A percentile compares a stretch with the other conserved stretches of the same genome.
These are phyloP conservation scores for Pterocles gutturalis DNA, from an alignment of 2,113 vertebrate genomes.

Conservation along the genomic window DNA sequence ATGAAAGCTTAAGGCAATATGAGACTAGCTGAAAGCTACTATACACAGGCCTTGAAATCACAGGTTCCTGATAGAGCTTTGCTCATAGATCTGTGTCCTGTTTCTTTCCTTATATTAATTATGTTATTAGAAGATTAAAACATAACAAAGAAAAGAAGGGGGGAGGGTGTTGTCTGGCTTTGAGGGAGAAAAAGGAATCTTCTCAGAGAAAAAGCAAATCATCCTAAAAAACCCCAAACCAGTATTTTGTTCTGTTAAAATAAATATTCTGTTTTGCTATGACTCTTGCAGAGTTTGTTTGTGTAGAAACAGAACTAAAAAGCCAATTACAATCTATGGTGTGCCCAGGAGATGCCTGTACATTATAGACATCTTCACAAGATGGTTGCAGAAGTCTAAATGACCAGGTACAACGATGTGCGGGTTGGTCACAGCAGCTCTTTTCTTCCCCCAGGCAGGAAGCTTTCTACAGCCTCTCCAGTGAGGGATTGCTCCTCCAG, in stretches of 20 bases:
- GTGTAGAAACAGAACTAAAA: neutral
- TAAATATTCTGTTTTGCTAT: neutral
- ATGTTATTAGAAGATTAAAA: neutral
- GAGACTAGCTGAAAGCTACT: neutral
- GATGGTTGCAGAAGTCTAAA: neutral
- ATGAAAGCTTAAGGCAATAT: neutral
- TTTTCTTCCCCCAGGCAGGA: neutral
- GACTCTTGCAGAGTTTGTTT: neutral
- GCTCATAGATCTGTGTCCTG: neutral
- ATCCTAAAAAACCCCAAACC: accelerated
- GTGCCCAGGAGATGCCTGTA: neutral
- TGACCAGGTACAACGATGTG: neutral
- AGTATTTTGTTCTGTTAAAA: neutral
- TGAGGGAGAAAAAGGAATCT: accelerated
- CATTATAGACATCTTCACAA: accelerated
- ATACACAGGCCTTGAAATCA: neutral
- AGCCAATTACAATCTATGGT: neutral
- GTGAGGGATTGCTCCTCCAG: accelerated
- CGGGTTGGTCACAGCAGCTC: accelerated
- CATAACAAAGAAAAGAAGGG: neutral
- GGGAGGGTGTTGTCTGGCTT: neutral
- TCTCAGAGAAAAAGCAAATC: neutral
- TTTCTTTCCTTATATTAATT: neutral
- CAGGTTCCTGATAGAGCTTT: neutral
- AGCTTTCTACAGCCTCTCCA: neutral